Evolutionary conservation across 2,113 vertebrate genomes (phyloP), one percentile per base, ranked within the genome.

Genomic region (Geococcyx californianus): DNA sequence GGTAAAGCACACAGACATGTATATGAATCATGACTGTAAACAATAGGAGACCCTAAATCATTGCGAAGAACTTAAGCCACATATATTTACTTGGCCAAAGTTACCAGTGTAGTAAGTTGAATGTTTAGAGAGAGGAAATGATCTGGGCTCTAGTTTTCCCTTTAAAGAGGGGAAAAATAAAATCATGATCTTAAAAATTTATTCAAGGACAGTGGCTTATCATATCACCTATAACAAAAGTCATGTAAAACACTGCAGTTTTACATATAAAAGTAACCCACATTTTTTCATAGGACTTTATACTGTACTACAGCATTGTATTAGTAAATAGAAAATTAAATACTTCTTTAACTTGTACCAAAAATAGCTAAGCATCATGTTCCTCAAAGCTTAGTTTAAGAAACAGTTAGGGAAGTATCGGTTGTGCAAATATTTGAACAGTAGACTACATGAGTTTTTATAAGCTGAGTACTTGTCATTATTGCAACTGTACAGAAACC

Each of bases 351-450:
- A 55, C 5, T n/a, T 67, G 13, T 20, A 60, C 13, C 20, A 59
- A 74, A 79, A 90, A 20, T 26, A 56, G 19, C 40, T 29, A 63
- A 84, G 10, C 20, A 67, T 4, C 23, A 33, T 16, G 20, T 33
- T 84, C 28, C 38, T 59, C 52, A 56, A 86, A 80, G 11, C n/a
- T 73, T 25, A 38, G 40, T 83, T 54, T 67, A 80, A 73, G 63
- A 84, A 76, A 85, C 45, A 84, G 38, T 38, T 45, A 52, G 47
- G 67, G 84, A 94, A 94, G 54, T 36, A 74, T 16, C 85, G 81
- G 44, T 59, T 95, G 83, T 89, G 56, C 76, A 94, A 96, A 84
- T 94, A 96, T 89, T 92, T 96, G 76, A 78, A 56, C 56, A 90
- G 88, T 23, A 47, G 67, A 63, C 73, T 13, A 45, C 16, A 1